Percentiles rank a stretch among this genome's conserved stretches.
Evolutionary conservation across 2,888 invertebrate genomes (phyloP).

Genomic region (Fragum whitleyi): DNA sequence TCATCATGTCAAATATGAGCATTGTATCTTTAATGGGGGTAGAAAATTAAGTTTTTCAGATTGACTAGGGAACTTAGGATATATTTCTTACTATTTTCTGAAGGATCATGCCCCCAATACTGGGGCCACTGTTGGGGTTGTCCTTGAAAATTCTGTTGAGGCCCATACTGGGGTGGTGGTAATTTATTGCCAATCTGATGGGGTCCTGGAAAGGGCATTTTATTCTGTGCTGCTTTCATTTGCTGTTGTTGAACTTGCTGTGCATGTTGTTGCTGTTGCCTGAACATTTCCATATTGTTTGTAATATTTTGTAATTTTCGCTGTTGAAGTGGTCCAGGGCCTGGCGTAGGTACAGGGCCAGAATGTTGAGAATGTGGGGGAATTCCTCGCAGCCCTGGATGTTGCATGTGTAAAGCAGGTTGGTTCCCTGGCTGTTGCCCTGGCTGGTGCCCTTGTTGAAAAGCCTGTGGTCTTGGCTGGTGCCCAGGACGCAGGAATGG

Average conservation of each 20-base stretch:
- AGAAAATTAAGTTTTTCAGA: no score
- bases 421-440: conserved; percentile 29
- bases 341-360: conserved; percentile 18
- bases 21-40: no score
- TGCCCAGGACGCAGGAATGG: conserved; percentile 34
- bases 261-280: conserved; percentile 28
- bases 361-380: conserved; percentile 28
- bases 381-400: conserved; percentile 24
- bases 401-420: conserved; percentile 31
- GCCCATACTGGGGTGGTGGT: conserved; percentile 65
- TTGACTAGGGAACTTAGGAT: no score
- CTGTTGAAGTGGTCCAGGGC: conserved; percentile 30
- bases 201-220: conserved; percentile 34
- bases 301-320: conserved; percentile 60
- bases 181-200: conserved; percentile 38
- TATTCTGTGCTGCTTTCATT: conserved; percentile 38
- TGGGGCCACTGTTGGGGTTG: conserved; percentile 58
- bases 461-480: conserved; percentile 24
- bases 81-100: conserved; percentile 90
- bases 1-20: no score
- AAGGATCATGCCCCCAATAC: conserved; percentile 92
- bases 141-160: conserved; percentile 38
- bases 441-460: conserved; percentile 46
- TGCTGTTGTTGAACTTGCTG: conserved; percentile 34
- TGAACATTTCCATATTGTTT: conserved; percentile 53